These are phyloP conservation scores for Aspiorhynchus laticeps DNA, from an alignment of 2,113 vertebrate genomes.

Conservation along the genomic window DNA sequence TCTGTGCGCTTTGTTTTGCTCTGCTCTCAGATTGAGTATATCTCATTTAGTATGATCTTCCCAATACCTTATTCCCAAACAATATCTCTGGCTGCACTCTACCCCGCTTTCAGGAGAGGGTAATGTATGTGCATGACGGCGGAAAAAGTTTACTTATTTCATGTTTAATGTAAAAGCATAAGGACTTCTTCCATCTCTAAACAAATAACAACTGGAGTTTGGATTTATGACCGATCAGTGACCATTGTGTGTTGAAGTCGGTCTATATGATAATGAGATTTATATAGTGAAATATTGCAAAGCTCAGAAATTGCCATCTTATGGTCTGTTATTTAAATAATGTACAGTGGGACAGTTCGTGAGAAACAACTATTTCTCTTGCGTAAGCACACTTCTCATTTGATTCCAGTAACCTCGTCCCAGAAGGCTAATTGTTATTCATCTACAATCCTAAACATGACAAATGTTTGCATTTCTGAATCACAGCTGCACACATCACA, in stretches of 20 bases:
- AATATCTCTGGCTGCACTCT: conserved; percentile 32
- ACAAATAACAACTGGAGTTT: conserved; percentile 37
- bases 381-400: conserved; percentile 1
- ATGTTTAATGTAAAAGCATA: conserved; percentile 50
- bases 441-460: conserved; percentile 12
- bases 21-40: conserved; percentile 23
- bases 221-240: conserved; percentile 2
- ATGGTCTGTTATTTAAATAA: background rate
- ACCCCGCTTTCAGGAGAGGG: conserved; percentile 13
- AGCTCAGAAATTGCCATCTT: background rate
- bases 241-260: conserved; percentile 4
- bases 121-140: conserved; percentile 44
- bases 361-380: background rate
- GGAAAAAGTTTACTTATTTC: conserved; percentile 36
- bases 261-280: conserved; percentile 38
- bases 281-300: conserved; percentile 13
- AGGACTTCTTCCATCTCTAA: conserved; percentile 4
- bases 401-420: background rate
- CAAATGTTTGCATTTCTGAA: background rate
- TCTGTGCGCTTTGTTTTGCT: conserved; percentile 34
- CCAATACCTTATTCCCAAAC: conserved; percentile 30
- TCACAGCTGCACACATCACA: background rate
- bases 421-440: conserved; percentile 32
- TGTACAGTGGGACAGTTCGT: background rate
- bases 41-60: conserved; percentile 42